Percentiles rank a stretch among this genome's conserved stretches.
These are phyloP conservation scores for Gryllus longicercus DNA, from an alignment of 2,888 invertebrate genomes.

Conservation along the genomic window DNA sequence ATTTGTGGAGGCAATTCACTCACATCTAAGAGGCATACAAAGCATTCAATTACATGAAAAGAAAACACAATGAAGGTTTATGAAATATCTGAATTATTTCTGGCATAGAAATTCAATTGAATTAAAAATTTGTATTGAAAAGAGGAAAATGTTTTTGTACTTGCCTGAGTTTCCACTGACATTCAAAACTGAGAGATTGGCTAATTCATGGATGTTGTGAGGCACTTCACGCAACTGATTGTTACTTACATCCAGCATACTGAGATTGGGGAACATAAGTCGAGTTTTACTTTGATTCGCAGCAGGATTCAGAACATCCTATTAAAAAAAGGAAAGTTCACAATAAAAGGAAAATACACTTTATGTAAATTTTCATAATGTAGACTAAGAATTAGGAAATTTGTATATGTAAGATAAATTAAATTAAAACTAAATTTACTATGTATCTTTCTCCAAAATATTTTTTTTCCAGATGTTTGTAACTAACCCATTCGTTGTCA, in stretches of 20 bases:
- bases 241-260: conserved; percentile 91
- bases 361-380: neutral
- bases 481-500: conserved; percentile 44
- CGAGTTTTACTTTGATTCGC: conserved; percentile 58
- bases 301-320: conserved; percentile 42
- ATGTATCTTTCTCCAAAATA: too few species aligned
- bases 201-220: conserved; percentile 76
- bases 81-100: too few species aligned
- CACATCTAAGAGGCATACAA: conserved; percentile 55
- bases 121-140: too few species aligned
- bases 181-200: conserved; percentile 88
- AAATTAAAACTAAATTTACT: too few species aligned
- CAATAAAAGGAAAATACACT: neutral
- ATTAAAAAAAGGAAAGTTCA: conserved; percentile 2
- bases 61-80: neutral
- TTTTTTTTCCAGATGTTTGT: too few species aligned
- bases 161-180: conserved; percentile 76
- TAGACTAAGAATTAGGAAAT: neutral
- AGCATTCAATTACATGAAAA: neutral
- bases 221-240: conserved; percentile 80
- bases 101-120: too few species aligned
- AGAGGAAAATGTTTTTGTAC: conserved; percentile 20
- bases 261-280: conserved; percentile 87
- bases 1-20: conserved; percentile 90
- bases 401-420: too few species aligned